Conservation (phyloP, 1,140 invertebrate genomes). For the Zophobas morio region DNA sequence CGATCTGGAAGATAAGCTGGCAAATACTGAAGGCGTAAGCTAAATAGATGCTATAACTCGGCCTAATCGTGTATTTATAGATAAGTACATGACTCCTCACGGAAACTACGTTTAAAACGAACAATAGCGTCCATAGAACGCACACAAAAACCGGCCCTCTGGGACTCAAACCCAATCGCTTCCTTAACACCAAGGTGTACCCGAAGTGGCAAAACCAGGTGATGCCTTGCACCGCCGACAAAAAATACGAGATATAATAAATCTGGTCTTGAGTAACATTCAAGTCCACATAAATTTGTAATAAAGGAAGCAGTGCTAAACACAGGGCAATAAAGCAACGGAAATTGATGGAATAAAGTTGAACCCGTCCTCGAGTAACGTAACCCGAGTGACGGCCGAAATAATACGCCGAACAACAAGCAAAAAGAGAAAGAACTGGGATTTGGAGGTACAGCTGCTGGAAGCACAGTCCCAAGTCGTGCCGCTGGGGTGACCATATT, state of each 20-base stretch:
- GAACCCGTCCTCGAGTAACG: constrained; percentile 72
- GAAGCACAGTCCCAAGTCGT: constrained; percentile 86
- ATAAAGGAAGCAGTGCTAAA: constrained; percentile 76
- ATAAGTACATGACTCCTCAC: constrained; percentile 67
- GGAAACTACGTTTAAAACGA: constrained; percentile 75
- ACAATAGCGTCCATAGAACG: constrained; percentile 76
- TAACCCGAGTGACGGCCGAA: constrained; percentile 75
- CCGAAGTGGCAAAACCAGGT: constrained; percentile 86
- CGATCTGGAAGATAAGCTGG: constrained; percentile 70
- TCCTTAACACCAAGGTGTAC: constrained; percentile 80
- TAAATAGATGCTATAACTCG: constrained; percentile 65
- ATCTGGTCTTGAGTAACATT: constrained; percentile 58
- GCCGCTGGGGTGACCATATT: constrained; percentile 76
- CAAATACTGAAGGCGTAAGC: constrained; percentile 69
- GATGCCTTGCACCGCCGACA: constrained; percentile 77
- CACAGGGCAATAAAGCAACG: constrained; percentile 75
- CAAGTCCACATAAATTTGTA: constrained; percentile 74
- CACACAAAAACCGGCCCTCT: constrained; percentile 80
- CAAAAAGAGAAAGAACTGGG: constrained; percentile 76
- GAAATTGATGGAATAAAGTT: constrained; percentile 74
- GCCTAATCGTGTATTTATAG: constrained; percentile 59
- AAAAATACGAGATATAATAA: constrained; percentile 78
- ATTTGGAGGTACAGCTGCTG: constrained; percentile 82
- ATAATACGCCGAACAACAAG: constrained; percentile 82
- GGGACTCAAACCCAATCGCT: constrained; percentile 75